A percentile compares a stretch with the other conserved stretches of the same genome.
These are phyloP conservation scores for Eurypyga helias DNA, from an alignment of 2,113 vertebrate genomes.

Conservation along the genomic window DNA sequence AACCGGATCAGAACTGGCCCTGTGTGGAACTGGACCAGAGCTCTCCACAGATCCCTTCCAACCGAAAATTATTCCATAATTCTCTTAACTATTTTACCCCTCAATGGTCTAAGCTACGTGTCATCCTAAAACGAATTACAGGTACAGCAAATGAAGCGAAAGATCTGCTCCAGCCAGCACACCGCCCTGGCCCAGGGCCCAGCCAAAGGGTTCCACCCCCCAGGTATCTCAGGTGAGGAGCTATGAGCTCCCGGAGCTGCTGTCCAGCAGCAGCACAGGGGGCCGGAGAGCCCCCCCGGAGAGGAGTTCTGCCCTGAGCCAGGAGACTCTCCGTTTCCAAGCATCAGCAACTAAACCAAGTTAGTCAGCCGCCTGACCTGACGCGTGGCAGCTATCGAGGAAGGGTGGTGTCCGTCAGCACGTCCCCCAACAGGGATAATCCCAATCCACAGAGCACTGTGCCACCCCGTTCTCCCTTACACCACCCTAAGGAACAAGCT, in stretches of 20 bases:
- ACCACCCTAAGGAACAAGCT: not conserved
- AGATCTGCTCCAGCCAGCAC: not conserved
- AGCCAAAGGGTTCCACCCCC: not conserved
- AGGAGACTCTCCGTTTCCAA: not conserved
- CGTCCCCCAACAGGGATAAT: not conserved
- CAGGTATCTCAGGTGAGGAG: not conserved
- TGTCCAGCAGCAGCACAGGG: not conserved
- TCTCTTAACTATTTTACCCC: not conserved
- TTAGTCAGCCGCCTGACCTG: not conserved
- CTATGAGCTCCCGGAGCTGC: accelerated
- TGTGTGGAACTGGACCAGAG: not conserved
- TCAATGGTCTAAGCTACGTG: not conserved
- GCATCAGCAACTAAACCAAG: not conserved
- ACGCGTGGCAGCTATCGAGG: not conserved
- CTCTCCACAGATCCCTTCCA: not conserved
- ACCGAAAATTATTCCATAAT: not conserved
- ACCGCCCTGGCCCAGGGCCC: not conserved
- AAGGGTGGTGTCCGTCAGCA: not conserved
- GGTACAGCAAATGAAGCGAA: not conserved
- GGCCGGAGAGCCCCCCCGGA: not conserved
- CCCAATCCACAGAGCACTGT: not conserved
- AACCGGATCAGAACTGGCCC: not conserved
- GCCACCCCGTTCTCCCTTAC: not conserved
- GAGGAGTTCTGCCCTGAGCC: not conserved
- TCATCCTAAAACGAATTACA: not conserved